phyloP scores from a whole-genome alignment of 1,140 invertebrate species.

The Lepidurus apus region DNA sequence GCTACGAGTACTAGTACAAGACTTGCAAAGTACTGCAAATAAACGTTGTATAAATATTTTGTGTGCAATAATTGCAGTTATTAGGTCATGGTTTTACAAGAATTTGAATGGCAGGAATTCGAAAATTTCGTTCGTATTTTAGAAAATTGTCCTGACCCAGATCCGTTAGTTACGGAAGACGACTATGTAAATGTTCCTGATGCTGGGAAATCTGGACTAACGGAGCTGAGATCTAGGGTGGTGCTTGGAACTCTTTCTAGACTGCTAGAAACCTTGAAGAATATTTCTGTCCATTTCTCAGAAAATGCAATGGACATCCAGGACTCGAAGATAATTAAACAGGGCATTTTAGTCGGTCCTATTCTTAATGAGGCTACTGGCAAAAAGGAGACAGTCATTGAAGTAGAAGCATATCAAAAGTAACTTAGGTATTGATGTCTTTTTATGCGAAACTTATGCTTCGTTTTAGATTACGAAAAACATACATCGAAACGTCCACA shows the following conservation, averaged over 20 bases:
- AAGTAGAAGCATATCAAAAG: background rate
- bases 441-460: background rate
- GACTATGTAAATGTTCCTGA: no score
- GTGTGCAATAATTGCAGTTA: no score
- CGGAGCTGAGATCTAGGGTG: background rate
- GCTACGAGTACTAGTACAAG: no score
- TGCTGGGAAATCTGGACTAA: background rate
- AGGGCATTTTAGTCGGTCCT: background rate
- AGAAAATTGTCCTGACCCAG: no score
- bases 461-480: background rate
- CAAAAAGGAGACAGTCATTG: background rate
- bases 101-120: no score
- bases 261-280: background rate
- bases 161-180: no score
- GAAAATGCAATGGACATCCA: background rate
- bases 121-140: no score
- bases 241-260: background rate
- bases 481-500: background rate
- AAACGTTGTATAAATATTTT: no score
- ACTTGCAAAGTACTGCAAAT: no score
- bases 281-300: background rate
- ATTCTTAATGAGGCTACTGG: background rate
- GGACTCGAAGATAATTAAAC: background rate
- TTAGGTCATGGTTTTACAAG: no score
- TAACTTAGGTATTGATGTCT: background rate